Evolutionary conservation across 2,113 vertebrate genomes (phyloP), one percentile per base, ranked within the genome.

Genomic region (Zootoca vivipara): DNA sequence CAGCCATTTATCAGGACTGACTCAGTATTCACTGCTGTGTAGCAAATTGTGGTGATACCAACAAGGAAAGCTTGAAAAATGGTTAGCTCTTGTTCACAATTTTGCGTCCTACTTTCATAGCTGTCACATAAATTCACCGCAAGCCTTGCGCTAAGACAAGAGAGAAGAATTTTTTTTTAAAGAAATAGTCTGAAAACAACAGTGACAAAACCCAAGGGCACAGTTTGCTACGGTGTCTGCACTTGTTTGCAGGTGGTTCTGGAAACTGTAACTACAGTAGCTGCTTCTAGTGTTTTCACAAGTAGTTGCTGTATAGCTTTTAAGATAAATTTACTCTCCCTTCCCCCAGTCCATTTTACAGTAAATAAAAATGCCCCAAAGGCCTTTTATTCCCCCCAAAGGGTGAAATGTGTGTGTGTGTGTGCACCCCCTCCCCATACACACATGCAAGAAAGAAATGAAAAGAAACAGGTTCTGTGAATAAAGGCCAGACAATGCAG

Each of bases 401-500:
- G 77, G 84, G 77, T 73, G 6, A 78, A 85, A 69, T 67, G 80
- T 70, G 79, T 40, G 52, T 30, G 20, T 67, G 80, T 33, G 70
- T n/a, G 67, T 24, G 30, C 52, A 16, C 40, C 24, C 73, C 38
- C 87, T n/a, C 24, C 73, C 38, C 87, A 56, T n/a, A 83, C 75
- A 88, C 72, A 20, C 40, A 18, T 26, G 64, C 75, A 7, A 91
- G 83, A 91, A 89, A 92, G 83, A 58, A 91, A 95, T 92, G 91
- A 94, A 95, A 91, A 95, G 93, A 84, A 91, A 95, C 90, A 93
- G 74, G 96, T 97, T 78, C 96, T 95, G 96, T 97, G 97, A 98
- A 98, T 98, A 97, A 98, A 98, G 96, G 96, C 94, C 93, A 94
- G 96, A 98, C 98, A 99, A 98, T 98, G 89, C 93, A 35, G 92